Conservation (phyloP, 2,797 vertebrate species). For the Allobates femoralis region DNA sequence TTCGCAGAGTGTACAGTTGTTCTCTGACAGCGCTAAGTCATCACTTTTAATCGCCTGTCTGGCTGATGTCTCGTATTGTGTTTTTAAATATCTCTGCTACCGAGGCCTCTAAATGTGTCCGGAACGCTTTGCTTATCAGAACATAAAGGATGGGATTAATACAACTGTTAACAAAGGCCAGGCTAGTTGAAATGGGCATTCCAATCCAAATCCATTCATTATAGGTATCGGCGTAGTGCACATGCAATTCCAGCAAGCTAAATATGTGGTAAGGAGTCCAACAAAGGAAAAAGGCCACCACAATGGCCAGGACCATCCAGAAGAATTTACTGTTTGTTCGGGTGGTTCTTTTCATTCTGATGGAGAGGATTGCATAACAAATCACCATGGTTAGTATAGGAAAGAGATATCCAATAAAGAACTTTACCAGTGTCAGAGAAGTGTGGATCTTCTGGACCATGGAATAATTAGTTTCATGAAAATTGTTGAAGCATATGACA, state of each 20-base stretch:
- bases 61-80: conserved; percentile 87
- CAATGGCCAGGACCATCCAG: conserved; percentile 85
- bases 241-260: conserved; percentile 88
- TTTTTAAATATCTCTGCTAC: conserved; percentile 87
- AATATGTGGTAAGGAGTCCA: conserved; percentile 93
- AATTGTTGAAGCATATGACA: conserved; percentile 91
- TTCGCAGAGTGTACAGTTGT: conserved; percentile 67
- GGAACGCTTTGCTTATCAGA: conserved; percentile 87
- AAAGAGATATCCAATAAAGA: conserved; percentile 86
- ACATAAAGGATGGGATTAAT: conserved; percentile 95
- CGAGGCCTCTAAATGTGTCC: conserved; percentile 79
- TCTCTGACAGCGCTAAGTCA: conserved; percentile 73
- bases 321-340: conserved; percentile 85
- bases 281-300: conserved; percentile 91
- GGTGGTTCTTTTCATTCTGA: conserved; percentile 76
- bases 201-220: conserved; percentile 79
- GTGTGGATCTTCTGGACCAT: conserved; percentile 79
- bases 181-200: conserved; percentile 88
- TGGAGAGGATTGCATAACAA: conserved; percentile 83
- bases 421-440: conserved; percentile 82
- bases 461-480: conserved; percentile 75
- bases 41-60: conserved; percentile 86
- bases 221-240: conserved; percentile 78
- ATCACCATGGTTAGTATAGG: conserved; percentile 88
- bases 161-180: conserved; percentile 96